Percentiles rank a stretch among this genome's conserved stretches.
Conservation (phyloP, 2,113 vertebrate species). For the Apistogramma diplotaenia region DNA sequence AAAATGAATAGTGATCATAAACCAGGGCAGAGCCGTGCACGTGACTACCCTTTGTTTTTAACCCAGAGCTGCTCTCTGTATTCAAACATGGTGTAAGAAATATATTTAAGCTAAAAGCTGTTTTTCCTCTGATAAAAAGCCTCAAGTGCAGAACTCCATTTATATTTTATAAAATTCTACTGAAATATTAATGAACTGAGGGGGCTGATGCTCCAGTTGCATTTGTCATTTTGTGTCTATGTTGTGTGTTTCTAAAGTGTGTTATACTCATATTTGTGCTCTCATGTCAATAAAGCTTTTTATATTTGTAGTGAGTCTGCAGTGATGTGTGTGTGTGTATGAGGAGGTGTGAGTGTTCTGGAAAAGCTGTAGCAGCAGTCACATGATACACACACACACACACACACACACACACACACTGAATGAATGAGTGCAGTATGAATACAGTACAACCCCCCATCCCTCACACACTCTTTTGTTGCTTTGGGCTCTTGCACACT, state of each 20-base stretch:
- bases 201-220: rapidly evolving
- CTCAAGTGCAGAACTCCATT: not conserved
- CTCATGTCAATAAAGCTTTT: conserved; percentile 31
- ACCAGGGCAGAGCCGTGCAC: not conserved
- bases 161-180: not conserved
- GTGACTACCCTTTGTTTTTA: not conserved
- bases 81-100: not conserved
- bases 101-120: not conserved
- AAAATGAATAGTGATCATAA: rapidly evolving
- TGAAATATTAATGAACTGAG: not conserved
- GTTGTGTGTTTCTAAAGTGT: not conserved
- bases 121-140: not conserved
- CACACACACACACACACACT: not conserved
- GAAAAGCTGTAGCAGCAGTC: conserved; percentile 37
- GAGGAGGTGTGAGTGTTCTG: conserved; percentile 5
- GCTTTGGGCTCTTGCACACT: conserved; percentile 14
- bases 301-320: not conserved
- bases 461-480: conserved; percentile 31
- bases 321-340: not conserved
- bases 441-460: conserved; percentile 19
- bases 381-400: conserved; percentile 30
- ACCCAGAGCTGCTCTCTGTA: rapidly evolving
- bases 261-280: not conserved
- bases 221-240: not conserved
- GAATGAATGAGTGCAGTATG: conserved; percentile 35